Evolutionary conservation across 2,888 invertebrate species (phyloP).

Genomic region (Biston stratarius): DNA sequence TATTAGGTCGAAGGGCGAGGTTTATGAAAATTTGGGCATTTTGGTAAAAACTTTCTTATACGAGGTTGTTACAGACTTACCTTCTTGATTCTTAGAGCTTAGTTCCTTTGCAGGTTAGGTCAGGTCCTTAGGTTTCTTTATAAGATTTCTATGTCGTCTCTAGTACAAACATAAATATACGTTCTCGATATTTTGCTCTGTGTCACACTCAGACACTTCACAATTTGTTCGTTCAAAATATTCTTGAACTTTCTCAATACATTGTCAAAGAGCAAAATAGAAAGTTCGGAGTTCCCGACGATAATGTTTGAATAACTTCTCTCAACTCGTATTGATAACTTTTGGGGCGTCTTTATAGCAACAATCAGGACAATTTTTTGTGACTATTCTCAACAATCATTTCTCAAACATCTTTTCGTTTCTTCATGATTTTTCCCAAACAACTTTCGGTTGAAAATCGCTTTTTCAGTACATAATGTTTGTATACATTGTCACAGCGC

Average conservation of each 20-base stretch:
- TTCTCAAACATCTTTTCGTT: slow-evolving; percentile 4
- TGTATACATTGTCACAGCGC: neutral
- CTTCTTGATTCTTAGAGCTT: too few species aligned
- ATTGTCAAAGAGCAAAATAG: slow-evolving; percentile 52
- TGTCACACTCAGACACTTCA: slow-evolving; percentile 39
- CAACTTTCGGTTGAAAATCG: slow-evolving; percentile 7
- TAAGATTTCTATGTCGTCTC: too few species aligned
- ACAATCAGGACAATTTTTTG: slow-evolving; percentile 41
- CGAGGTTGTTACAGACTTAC: too few species aligned
- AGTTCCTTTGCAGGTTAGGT: too few species aligned
- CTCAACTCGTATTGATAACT: slow-evolving; percentile 54
- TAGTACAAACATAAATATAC: too few species aligned
- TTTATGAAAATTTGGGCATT: too few species aligned
- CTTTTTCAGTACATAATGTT: neutral
- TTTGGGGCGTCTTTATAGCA: slow-evolving; percentile 47
- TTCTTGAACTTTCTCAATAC: slow-evolving; percentile 50
- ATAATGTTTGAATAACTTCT: slow-evolving; percentile 60
- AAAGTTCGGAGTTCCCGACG: slow-evolving; percentile 52
- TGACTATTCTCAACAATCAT: slow-evolving; percentile 29
- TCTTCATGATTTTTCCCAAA: slow-evolving; percentile 3
- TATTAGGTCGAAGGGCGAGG: too few species aligned
- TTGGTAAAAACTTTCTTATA: too few species aligned
- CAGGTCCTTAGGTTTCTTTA: too few species aligned
- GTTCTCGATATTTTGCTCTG: slow-evolving; percentile 14
- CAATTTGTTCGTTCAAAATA: slow-evolving; percentile 51